Percentiles rank a stretch among this genome's conserved stretches.
phyloP scores from a whole-genome alignment of 2,113 vertebrate genomes.

The Phalacrocorax pelagicus region DNA sequence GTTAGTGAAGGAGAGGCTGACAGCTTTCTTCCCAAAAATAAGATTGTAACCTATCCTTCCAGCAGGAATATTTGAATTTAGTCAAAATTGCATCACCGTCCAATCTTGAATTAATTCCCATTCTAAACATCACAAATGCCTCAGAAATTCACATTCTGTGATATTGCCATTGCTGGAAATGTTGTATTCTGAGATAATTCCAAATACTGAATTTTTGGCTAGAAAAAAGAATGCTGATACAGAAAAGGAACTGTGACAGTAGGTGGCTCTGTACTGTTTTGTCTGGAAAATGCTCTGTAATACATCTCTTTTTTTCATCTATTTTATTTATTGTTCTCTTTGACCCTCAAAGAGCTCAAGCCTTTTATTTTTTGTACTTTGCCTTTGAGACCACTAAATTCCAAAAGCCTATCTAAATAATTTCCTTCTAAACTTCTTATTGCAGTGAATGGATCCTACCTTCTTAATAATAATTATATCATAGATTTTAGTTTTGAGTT shows the following conservation, averaged over 20 bases:
- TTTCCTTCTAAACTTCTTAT: not conserved
- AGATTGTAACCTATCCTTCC: not conserved
- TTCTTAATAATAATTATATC: not conserved
- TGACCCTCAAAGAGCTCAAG: not conserved
- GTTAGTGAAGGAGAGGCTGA: not conserved
- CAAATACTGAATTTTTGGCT: not conserved
- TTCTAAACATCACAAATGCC: not conserved
- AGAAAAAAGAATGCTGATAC: not conserved
- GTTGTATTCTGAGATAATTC: not conserved
- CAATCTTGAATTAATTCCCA: not conserved
- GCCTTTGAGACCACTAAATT: not conserved
- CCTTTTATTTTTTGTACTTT: not conserved
- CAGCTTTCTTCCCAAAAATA: not conserved
- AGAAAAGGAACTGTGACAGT: not conserved
- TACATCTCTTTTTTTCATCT: not conserved
- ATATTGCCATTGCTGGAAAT: not conserved
- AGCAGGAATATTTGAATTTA: not conserved
- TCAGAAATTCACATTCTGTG: not conserved
- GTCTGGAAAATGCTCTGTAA: not conserved
- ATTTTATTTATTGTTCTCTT: not conserved
- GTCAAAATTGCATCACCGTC: not conserved
- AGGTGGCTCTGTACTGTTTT: not conserved
- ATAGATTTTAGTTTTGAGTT: not conserved
- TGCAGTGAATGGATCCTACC: not conserved
- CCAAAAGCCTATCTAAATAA: not conserved